Conservation (phyloP, 2,797 vertebrate species). For the Allobates femoralis region DNA sequence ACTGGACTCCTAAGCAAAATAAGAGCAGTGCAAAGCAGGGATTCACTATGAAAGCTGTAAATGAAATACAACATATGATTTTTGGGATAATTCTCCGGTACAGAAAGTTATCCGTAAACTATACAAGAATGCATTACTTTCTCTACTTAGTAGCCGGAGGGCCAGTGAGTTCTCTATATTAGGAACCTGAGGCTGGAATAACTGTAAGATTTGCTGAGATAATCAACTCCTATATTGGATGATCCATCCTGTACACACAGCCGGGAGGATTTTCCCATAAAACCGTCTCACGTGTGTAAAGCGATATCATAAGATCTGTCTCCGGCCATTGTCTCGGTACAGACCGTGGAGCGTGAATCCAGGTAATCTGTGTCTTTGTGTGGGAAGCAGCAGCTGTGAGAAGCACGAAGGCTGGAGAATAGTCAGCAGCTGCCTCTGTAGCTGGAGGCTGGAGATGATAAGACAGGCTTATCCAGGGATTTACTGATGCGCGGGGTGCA, state of each 20-base stretch:
- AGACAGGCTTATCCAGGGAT: constrained; percentile 4
- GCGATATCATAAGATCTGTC: background rate
- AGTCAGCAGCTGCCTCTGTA: constrained; percentile 37
- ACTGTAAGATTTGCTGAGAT: background rate
- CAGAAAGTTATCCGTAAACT: background rate
- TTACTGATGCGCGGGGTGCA: background rate
- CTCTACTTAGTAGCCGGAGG: background rate
- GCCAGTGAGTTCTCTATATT: background rate
- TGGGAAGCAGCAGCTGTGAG: constrained; percentile 13
- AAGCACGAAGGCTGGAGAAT: background rate
- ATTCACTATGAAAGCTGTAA: constrained; percentile 18
- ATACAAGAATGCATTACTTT: background rate
- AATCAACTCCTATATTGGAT: background rate
- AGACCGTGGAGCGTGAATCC: background rate
- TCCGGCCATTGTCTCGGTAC: background rate
- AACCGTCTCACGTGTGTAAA: background rate
- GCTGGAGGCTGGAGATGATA: constrained; percentile 12
- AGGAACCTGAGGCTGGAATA: background rate
- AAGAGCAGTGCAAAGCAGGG: no score
- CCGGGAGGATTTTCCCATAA: background rate
- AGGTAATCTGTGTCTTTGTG: constrained; percentile 20
- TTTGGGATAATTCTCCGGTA: background rate
- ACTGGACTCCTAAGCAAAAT: no score
- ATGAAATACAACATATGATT: background rate
- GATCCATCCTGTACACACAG: background rate